Evolutionary conservation across 2,113 vertebrate species (phyloP).

Genomic region (Machaerirhynchus nigripectus): DNA sequence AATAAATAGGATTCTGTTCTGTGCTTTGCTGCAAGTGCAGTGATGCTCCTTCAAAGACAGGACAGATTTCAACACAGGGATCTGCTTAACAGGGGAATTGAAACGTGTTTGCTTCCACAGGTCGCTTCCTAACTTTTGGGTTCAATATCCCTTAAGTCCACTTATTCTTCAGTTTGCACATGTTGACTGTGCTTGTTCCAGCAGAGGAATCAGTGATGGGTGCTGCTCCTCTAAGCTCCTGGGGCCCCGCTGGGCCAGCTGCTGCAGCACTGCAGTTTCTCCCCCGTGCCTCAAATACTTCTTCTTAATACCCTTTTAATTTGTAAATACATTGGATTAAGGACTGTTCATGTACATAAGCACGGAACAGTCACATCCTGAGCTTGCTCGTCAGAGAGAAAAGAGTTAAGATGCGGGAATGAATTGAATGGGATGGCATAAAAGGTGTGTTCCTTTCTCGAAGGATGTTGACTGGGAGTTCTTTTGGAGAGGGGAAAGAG

Average conservation of each 20-base stretch:
- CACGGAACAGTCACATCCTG: not conserved
- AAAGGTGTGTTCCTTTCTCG: not conserved
- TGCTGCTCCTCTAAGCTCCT: not conserved
- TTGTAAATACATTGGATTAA: not conserved
- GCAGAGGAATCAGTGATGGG: too few species aligned
- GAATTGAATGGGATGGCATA: not conserved
- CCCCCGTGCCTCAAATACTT: not conserved
- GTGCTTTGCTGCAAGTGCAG: not conserved
- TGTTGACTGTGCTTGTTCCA: not conserved
- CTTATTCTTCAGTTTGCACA: fast-evolving
- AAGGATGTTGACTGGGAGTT: not conserved
- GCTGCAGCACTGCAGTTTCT: not conserved
- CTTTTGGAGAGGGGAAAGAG: not conserved
- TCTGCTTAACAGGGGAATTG: not conserved
- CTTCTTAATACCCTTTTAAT: not conserved
- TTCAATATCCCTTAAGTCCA: not conserved
- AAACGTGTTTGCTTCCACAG: not conserved
- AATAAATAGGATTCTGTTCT: not conserved
- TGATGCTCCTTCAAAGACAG: not conserved
- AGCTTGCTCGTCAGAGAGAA: not conserved
- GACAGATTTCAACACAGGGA: not conserved
- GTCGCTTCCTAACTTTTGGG: not conserved
- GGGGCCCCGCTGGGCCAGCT: fast-evolving
- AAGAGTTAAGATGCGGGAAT: not conserved
- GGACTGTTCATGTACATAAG: not conserved